Evolutionary conservation across 2,888 invertebrate genomes (phyloP).

Genomic region (Eupithecia pulchellata): DNA sequence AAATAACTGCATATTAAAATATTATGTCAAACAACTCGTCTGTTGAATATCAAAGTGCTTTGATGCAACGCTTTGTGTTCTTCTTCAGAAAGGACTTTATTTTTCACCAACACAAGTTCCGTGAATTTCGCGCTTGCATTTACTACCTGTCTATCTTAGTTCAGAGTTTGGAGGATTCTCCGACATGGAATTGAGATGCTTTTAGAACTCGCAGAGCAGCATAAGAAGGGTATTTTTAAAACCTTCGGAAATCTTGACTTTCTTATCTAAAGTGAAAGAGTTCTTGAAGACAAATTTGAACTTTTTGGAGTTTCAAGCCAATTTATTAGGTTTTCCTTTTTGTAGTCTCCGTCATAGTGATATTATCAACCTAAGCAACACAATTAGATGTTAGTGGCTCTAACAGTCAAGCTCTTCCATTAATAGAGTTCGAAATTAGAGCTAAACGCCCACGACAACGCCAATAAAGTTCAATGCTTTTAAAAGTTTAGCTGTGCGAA

Average conservation of each 20-base stretch:
- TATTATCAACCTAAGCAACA: background rate
- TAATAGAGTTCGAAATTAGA: constrained; percentile 27
- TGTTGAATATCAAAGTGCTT: constrained; percentile 45
- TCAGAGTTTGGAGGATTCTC: constrained; percentile 28
- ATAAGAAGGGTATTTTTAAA: constrained; percentile 8
- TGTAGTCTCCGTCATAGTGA: background rate
- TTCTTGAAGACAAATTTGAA: background rate
- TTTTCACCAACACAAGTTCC: constrained; percentile 33
- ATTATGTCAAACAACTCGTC: constrained; percentile 49
- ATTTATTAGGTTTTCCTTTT: background rate
- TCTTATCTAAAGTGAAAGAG: background rate
- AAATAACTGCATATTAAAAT: constrained; percentile 47
- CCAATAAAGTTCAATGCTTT: constrained; percentile 57
- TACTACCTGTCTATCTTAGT: constrained; percentile 37
- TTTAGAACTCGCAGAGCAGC: constrained; percentile 10
- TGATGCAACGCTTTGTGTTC: constrained; percentile 47
- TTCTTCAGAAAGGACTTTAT: constrained; percentile 46
- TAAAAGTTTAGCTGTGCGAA: constrained; percentile 58
- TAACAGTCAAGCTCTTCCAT: constrained; percentile 24
- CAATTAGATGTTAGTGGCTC: background rate
- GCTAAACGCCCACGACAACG: constrained; percentile 40
- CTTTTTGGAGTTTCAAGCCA: background rate
- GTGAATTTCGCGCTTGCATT: constrained; percentile 35
- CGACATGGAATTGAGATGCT: constrained; percentile 27
- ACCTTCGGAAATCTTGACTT: background rate